Conservation (phyloP, 2,888 invertebrate genomes). For the Thalpophila matura region DNA sequence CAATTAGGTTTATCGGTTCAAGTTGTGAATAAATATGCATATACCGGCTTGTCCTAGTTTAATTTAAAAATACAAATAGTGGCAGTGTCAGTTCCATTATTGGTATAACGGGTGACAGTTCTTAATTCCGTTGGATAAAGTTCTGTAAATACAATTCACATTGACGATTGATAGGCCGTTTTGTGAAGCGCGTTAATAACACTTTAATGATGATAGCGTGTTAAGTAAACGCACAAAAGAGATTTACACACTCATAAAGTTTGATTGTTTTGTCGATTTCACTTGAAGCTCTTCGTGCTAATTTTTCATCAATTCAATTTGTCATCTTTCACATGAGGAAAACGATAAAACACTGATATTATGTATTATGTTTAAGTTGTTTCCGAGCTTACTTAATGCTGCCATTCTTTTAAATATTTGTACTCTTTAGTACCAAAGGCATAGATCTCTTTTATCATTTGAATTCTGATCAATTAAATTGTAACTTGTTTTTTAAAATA, state of each 20-base stretch:
- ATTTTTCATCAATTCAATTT: constrained; percentile 12
- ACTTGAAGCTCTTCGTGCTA: constrained; percentile 7
- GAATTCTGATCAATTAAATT: constrained; percentile 9
- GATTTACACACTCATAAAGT: constrained; percentile 27
- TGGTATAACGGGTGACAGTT: constrained; percentile 75
- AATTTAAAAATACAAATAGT: constrained; percentile 80
- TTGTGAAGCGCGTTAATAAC: constrained; percentile 38
- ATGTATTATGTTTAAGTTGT: constrained; percentile 1
- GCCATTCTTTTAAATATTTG: background rate
- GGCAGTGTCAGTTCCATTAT: constrained; percentile 66
- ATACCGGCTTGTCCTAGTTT: constrained; percentile 70
- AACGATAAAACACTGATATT: constrained; percentile 9
- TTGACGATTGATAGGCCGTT: constrained; percentile 48
- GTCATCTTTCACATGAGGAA: constrained; percentile 6
- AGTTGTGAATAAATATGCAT: constrained; percentile 67
- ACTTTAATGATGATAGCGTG: constrained; percentile 27
- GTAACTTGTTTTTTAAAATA: constrained; percentile 20
- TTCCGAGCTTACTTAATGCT: constrained; percentile 7
- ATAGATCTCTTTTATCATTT: constrained; percentile 2
- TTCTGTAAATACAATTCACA: constrained; percentile 67
- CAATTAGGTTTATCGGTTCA: constrained; percentile 59
- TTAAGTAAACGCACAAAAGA: constrained; percentile 15
- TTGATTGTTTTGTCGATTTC: constrained; percentile 21
- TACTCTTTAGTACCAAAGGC: background rate
- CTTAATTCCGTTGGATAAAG: constrained; percentile 66